Base-by-base conservation (phyloP, 2,797 vertebrate genomes). In the Xenopus petersii region DNA sequence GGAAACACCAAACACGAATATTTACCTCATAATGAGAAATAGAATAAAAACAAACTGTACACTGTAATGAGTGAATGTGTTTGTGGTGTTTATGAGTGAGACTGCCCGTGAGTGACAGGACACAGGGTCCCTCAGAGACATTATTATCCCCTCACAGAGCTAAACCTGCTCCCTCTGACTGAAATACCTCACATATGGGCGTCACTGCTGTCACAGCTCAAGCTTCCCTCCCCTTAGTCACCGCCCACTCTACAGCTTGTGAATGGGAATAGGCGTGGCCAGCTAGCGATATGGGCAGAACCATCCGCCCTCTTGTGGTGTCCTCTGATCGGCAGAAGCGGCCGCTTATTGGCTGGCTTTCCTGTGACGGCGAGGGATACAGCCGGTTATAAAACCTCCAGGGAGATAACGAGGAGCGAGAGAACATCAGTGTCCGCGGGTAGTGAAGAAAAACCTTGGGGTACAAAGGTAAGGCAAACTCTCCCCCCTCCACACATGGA, bases 371-470 rank as follows among this genome's bases (percentile, higher is more conserved):
- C 48, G 17, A 11, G 70, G 30, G 64, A 65, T 78, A 60, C 65
- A 60, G 75, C 75, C 70, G 60, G 70, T 73, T 78, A 78, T 78
- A 78, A 69, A 69, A 64, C 49, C 64, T 59, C 65, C 49, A 10
- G 49, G 49, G 70, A 64, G 48, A 47, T 73, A 73, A 56, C 46
- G 24, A 33, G 55, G 59, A 75, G 15, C 60, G 49, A 64, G 10
- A 69, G 75, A 36, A 68, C 70, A 48, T 13, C 21, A 12, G 12
- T 16, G 67, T 21, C 21, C 26, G 2, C 46, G 56, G 49, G 66
- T 12, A 33, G 64, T 26, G 48, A 49, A 49, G 61, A 26, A 12
- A 15, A 16, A 58, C 16, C 15, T 58, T 5, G n/a, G 30, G 61
- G n/a, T 58, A 64, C 12, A 17, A 9, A 60, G 65, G 75, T 78